Conservation (phyloP, 2,797 vertebrate genomes). For the Ficedula albicollis region DNA sequence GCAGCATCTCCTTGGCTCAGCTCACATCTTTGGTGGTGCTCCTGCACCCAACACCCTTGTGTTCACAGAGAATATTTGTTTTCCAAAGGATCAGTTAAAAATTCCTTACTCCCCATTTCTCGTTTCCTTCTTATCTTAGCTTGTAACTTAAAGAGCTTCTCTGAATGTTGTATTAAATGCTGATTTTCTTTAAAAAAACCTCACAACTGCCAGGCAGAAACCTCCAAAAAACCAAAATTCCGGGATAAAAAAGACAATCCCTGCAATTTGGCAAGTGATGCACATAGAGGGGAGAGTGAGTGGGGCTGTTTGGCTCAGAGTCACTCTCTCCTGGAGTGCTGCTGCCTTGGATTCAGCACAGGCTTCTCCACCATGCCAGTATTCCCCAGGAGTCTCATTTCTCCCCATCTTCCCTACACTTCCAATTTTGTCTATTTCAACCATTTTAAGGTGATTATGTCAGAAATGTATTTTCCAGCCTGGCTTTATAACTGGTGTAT, state of each 20-base stretch:
- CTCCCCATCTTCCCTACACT: background rate
- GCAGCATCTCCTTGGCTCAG: background rate
- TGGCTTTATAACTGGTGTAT: background rate
- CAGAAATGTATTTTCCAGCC: accelerated
- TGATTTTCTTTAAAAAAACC: background rate
- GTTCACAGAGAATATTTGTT: background rate
- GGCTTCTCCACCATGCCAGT: background rate
- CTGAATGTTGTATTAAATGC: background rate
- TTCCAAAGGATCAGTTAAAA: background rate
- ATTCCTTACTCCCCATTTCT: background rate
- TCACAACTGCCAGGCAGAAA: background rate
- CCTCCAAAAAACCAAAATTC: background rate
- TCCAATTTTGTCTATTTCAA: background rate
- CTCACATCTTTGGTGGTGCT: background rate
- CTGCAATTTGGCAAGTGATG: background rate
- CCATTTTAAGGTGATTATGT: background rate
- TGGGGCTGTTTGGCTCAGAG: background rate
- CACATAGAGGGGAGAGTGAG: background rate
- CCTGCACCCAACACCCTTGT: background rate
- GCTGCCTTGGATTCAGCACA: background rate
- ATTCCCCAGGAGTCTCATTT: background rate
- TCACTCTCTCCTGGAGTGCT: background rate
- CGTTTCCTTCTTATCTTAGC: background rate
- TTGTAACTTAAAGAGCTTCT: background rate
- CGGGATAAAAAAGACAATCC: background rate